These are phyloP conservation scores for Druon quercuslanigerum DNA, from an alignment of 1,140 invertebrate species.

Conservation along the genomic window DNA sequence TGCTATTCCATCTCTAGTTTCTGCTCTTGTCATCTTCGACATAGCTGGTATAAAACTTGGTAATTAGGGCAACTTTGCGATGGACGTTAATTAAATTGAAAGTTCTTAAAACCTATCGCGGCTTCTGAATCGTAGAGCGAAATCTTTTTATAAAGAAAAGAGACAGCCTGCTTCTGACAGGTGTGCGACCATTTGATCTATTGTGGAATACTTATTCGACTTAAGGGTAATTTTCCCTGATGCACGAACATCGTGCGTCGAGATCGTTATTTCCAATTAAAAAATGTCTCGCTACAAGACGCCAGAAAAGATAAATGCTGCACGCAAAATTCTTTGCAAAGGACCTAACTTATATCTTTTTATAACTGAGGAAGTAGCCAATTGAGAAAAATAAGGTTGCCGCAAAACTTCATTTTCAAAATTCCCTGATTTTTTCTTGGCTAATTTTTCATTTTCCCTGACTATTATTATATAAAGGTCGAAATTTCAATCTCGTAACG, in stretches of 20 bases:
- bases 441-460: no score
- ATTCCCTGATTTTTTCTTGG: no score
- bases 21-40: conserved; percentile 50
- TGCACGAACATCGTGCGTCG: conserved; percentile 1
- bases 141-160: neutral
- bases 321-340: conserved; percentile 33
- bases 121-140: conserved; percentile 36
- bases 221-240: conserved; percentile 15
- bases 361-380: neutral
- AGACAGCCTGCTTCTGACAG: conserved; percentile 7
- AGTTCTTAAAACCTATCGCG: conserved; percentile 44
- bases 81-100: conserved; percentile 55
- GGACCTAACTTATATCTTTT: conserved; percentile 6
- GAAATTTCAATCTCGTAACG: no score
- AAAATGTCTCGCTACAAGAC: neutral
- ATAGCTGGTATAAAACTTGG: conserved; percentile 47
- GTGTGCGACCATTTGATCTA: conserved; percentile 7
- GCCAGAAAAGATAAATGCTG: neutral
- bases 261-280: conserved; percentile 19
- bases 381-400: neutral
- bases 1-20: conserved; percentile 41
- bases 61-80: conserved; percentile 57
- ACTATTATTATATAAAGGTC: no score
- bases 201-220: conserved; percentile 17
- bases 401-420: no score